These are phyloP conservation scores for Latrodectus hesperus DNA, from an alignment of 2,888 invertebrate species.

Conservation along the genomic window DNA sequence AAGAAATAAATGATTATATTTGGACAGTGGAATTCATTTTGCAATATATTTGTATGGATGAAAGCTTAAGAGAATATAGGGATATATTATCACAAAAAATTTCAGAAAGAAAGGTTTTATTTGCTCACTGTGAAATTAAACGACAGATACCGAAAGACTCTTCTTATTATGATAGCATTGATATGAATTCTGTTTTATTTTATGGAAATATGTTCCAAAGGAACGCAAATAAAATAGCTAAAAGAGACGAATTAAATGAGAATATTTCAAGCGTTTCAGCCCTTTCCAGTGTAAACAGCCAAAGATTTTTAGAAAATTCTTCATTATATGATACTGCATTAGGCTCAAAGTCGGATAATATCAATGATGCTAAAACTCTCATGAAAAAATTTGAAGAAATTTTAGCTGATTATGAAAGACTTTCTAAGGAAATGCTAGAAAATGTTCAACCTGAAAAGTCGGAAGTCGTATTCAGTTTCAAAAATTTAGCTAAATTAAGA, in stretches of 20 bases:
- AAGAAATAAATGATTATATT: background rate
- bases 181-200: background rate
- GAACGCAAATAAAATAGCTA: background rate
- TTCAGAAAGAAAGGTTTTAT: background rate
- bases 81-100: background rate
- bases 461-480: background rate
- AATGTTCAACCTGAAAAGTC: background rate
- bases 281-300: background rate
- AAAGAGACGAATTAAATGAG: background rate
- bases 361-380: background rate
- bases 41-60: conserved; percentile 7
- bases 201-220: background rate
- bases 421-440: background rate
- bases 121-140: background rate
- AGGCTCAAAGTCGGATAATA: background rate
- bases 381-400: background rate
- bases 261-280: background rate
- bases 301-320: background rate
- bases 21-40: conserved; percentile 18
- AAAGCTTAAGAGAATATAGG: background rate
- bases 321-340: background rate
- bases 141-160: background rate
- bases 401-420: conserved; percentile 20
- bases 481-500: conserved; percentile 15
- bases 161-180: background rate